Base-by-base conservation (phyloP, 2,888 invertebrate genomes). In the Crematogaster levior region DNA sequence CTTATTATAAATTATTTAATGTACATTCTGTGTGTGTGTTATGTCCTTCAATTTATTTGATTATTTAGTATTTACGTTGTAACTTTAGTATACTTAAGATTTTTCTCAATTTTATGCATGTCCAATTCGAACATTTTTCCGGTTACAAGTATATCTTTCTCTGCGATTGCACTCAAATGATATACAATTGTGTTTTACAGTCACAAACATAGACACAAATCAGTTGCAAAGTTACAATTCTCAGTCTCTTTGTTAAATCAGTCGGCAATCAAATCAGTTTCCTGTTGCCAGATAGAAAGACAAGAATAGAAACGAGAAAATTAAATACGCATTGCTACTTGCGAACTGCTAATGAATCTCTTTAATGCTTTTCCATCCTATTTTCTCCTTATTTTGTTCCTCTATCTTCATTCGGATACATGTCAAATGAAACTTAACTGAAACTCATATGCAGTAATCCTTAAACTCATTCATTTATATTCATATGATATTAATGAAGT, bases 211-310 rank as follows among this genome's bases (percentile, higher is more conserved):
- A 40, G 40, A 58, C 7, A 3, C 58, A 43, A 60, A 58, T 10
- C n/a, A 34, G 12, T n/a, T 40, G n/a, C n/a, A 30, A 40, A 40
- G 18, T 40, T 56, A 21, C 43, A 43, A 60, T 10, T 9, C 40
- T 40, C 53, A 12, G 27, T 60, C 30, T 60, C 60, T 43, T 73
- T 30, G 43, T 1, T 60, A 30, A 60, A 60, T 60, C 43, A 40
- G 34, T 60, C 27, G 43, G 60, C 73, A 60, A 4, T 73, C 58
- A 30, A n/a, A 40, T 21, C n/a, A 60, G 10, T 60, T 30, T 10
- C 58, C 40, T 7, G 15, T 43, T 15, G 9, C 3, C 21, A 10
- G 15, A 3, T 15, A 73, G 21, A 73, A 73, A 30, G 43, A 34
- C 21, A 63, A 21, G 15, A 56, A 3, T 10, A 37, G 12, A 37